These are phyloP conservation scores for Cactoblastis cactorum DNA, from an alignment of 2,888 invertebrate genomes.

Conservation along the genomic window DNA sequence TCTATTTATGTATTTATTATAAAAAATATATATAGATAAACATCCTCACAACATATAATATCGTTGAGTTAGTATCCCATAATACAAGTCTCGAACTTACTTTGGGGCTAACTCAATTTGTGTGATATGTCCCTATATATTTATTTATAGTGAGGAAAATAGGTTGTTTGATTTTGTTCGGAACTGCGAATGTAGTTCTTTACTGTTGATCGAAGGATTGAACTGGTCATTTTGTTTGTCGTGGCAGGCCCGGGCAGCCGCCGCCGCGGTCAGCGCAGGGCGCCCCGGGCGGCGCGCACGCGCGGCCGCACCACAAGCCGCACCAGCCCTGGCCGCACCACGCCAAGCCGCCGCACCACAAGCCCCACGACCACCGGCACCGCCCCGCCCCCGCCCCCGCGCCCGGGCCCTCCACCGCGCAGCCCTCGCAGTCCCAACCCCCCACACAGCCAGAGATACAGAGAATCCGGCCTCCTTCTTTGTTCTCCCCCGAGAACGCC, in stretches of 20 bases:
- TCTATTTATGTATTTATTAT: too few relatives aligned
- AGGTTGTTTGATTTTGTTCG: too few relatives aligned
- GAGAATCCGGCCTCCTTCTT: conserved; percentile 76
- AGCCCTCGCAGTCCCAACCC: conserved; percentile 22
- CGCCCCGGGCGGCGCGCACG: conserved; percentile 38
- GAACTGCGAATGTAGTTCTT: too few relatives aligned
- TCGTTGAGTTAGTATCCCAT: too few relatives aligned
- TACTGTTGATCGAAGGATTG: too few relatives aligned
- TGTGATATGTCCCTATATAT: too few relatives aligned
- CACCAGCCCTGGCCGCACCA: conserved; percentile 57
- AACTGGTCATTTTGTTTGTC: not conserved
- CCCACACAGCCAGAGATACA: conserved; percentile 33
- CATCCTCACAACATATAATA: too few relatives aligned
- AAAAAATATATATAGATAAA: too few relatives aligned
- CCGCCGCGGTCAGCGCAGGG: conserved; percentile 32
- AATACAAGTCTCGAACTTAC: too few relatives aligned
- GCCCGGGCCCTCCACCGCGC: conserved; percentile 16
- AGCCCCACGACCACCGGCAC: conserved; percentile 62
- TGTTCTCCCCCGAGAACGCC: conserved; percentile 83
- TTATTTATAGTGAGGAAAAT: too few relatives aligned
- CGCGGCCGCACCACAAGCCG: conserved; percentile 44
- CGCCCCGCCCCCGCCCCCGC: conserved; percentile 44
- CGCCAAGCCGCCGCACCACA: conserved; percentile 51
- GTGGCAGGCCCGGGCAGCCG: conserved; percentile 32
- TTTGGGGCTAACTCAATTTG: too few relatives aligned